A percentile compares a stretch with the other conserved stretches of the same genome.
Evolutionary conservation across 2,797 vertebrate species (phyloP).

Genomic region (Siniperca undulata): DNA sequence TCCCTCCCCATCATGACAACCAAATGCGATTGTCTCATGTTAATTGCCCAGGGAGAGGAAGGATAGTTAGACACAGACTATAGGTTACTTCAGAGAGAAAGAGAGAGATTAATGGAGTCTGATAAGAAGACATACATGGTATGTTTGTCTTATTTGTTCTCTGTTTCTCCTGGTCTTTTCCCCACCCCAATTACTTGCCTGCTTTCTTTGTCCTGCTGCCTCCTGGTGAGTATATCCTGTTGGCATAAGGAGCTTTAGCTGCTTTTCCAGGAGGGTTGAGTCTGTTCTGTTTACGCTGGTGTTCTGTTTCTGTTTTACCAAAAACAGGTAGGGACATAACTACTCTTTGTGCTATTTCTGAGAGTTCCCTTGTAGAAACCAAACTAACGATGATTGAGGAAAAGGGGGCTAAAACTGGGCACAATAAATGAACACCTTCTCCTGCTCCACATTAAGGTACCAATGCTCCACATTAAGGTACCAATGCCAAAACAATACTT

Average conservation of each 20-base stretch:
- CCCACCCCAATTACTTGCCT: slow-evolving; percentile 24
- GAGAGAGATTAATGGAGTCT: not conserved
- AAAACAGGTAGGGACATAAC: not conserved
- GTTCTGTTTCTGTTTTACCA: slow-evolving; percentile 9
- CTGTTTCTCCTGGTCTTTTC: slow-evolving; percentile 11
- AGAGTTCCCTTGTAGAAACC: not conserved
- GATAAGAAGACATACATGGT: not conserved
- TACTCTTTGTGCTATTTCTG: not conserved
- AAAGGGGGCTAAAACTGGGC: not conserved
- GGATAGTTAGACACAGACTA: not conserved
- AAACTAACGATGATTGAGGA: not conserved
- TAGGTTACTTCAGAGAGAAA: not conserved
- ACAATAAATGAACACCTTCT: not conserved
- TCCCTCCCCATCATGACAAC: not conserved
- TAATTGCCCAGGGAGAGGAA: not conserved
- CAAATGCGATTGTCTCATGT: slow-evolving; percentile 2
- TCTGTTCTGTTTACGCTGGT: slow-evolving; percentile 29
- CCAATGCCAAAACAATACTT: not conserved
- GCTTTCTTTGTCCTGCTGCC: slow-evolving; percentile 36
- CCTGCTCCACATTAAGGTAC: not conserved
- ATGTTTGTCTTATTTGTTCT: slow-evolving; percentile 7
- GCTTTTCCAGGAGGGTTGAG: slow-evolving; percentile 37
- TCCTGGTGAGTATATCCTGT: slow-evolving; percentile 52
- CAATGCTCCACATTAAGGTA: not conserved
- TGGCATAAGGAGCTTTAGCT: slow-evolving; percentile 51